Conservation (phyloP, 2,113 vertebrate genomes). For the Paratilapia polleni region DNA sequence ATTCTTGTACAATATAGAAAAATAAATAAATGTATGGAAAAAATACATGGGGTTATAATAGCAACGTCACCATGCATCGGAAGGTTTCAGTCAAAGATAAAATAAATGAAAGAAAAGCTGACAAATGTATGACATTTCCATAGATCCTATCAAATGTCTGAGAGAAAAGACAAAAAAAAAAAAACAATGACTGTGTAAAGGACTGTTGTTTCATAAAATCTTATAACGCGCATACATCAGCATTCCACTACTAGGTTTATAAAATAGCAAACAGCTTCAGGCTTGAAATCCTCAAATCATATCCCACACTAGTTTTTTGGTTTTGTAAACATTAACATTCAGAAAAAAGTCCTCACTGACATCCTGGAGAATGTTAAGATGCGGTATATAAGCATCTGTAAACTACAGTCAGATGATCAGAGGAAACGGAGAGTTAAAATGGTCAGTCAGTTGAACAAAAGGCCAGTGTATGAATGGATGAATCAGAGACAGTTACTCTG, state of each 20-base stretch:
- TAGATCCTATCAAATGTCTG: slow-evolving; percentile 11
- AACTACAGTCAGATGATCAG: slow-evolving; percentile 12
- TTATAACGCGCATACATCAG: slow-evolving; percentile 41
- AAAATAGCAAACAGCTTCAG: slow-evolving; percentile 57
- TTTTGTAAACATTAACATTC: slow-evolving; percentile 76
- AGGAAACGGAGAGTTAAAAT: neutral
- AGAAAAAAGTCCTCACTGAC: slow-evolving; percentile 31
- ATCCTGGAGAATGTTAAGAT: slow-evolving; percentile 17
- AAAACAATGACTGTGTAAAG: slow-evolving; percentile 10
- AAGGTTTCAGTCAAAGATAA: slow-evolving; percentile 1
- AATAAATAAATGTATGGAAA: slow-evolving; percentile 7
- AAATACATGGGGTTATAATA: neutral
- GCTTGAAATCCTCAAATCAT: slow-evolving; percentile 29
- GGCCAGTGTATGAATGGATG: slow-evolving; percentile 27
- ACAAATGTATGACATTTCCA: slow-evolving; percentile 8
- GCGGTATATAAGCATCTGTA: slow-evolving; percentile 11
- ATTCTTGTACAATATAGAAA: neutral
- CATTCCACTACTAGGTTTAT: slow-evolving; percentile 53
- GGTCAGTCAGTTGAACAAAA: slow-evolving; percentile 33
- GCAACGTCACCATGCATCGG: slow-evolving; percentile 11
- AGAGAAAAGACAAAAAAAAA: slow-evolving; percentile 31
- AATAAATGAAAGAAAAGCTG: slow-evolving; percentile 11
- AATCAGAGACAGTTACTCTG: slow-evolving; percentile 1
- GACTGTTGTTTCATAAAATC: slow-evolving; percentile 34
- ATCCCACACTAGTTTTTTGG: slow-evolving; percentile 52